Evolutionary conservation across 2,888 invertebrate species (phyloP), one percentile per base, ranked within the genome.

Genomic region (Exephanes ischioxanthus): DNA sequence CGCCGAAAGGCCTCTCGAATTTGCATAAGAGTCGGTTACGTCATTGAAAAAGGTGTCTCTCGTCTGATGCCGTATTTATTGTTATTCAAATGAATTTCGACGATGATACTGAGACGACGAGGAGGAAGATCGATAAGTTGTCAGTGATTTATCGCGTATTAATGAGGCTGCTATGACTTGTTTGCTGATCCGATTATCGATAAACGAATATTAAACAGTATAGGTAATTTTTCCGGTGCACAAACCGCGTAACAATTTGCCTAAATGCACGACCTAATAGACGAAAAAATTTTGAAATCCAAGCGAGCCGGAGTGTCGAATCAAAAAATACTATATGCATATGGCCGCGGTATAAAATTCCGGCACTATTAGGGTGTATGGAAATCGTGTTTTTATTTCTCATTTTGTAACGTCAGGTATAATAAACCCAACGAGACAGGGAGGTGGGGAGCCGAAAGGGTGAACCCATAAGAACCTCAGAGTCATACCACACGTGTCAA

Each of bases 401-500:
- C 71, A n/a, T 26, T 22, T 61, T 37, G 66, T 72, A 67, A 67
- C 80, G 67, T 73, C 83, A 73, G 68, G 45, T 55, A 83, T 68
- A 66, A 84, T 84, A 61, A 83, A 83, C 26, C 67, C 55, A 68
- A 80, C 70, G 67, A 67, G 66, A 41, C 80, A 76, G 73, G 53
- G 80, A 73, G 82, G 77, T 73, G 79, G 80, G 84, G 67, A 58
- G 67, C 26, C 33, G 71, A 89, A 89, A 89, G 91, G 91, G 90
- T 90, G 86, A 87, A 80, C 89, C 89, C 84, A 87, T 88, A 89
- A 91, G 89, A 91, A 90, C 88, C 89, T 88, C 87, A 84, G 88
- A 89, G 90, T 92, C 92, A 90, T 89, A 89, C 88, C 91, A 90
- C 92, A 92, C 92, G 91, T 92, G 92, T 91, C 92, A 87, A 87